Conservation (phyloP, 2,797 vertebrate genomes). For the Parauchenoglanis ngamensis region DNA sequence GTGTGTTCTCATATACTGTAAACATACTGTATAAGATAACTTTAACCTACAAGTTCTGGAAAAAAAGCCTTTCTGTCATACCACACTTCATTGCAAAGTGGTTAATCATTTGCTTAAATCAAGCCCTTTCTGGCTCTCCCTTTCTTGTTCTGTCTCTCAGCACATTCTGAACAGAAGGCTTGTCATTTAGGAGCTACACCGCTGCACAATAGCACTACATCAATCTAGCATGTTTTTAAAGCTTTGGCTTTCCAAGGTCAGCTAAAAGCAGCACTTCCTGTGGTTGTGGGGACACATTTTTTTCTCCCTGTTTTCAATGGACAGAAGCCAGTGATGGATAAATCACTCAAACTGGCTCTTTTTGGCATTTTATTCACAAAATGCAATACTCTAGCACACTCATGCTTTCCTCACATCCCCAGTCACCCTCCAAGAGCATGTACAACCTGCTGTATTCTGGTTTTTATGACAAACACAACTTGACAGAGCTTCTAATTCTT, state of each 20-base stretch:
- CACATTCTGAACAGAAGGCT: slow-evolving; percentile 5
- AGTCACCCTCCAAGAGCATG: slow-evolving; percentile 2
- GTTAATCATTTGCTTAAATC: background rate
- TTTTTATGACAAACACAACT: slow-evolving; percentile 32
- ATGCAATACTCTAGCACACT: slow-evolving; percentile 13
- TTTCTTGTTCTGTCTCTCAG: background rate
- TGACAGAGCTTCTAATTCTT: slow-evolving; percentile 33
- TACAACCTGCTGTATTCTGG: slow-evolving; percentile 30
- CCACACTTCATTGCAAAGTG: background rate
- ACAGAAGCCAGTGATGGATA: slow-evolving; percentile 45
- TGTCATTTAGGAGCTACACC: slow-evolving; percentile 44
- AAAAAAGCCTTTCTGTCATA: background rate
- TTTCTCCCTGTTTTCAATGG: slow-evolving; percentile 1
- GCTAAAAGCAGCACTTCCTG: slow-evolving; percentile 33
- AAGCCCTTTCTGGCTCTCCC: background rate
- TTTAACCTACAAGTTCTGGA: background rate
- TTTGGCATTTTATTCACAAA: slow-evolving; percentile 34
- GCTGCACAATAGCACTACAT: slow-evolving; percentile 32
- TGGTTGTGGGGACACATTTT: background rate
- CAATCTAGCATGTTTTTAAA: slow-evolving; percentile 52
- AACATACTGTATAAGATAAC: background rate
- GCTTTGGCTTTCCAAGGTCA: slow-evolving; percentile 43
- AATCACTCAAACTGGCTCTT: slow-evolving; percentile 43
- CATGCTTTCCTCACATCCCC: background rate
- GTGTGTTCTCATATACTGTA: background rate